phyloP scores from a whole-genome alignment of 1,140 invertebrate genomes.

The Musca vetustissima region DNA sequence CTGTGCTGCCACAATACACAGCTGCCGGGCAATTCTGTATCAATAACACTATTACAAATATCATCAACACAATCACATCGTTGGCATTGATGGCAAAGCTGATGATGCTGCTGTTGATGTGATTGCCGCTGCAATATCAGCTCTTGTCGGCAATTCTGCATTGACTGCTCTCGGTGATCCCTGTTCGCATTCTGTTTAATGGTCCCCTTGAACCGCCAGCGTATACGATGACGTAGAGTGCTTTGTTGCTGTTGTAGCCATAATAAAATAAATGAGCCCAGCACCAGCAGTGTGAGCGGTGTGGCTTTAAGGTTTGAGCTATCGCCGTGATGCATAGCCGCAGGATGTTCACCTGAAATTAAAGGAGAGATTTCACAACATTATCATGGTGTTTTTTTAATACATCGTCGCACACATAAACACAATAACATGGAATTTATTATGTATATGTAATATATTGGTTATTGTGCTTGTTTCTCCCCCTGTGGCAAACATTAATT shows the following conservation, averaged over 20 bases:
- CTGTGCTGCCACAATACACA: conserved; percentile 7
- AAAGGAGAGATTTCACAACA: too few relatives aligned
- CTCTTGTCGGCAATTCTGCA: background rate
- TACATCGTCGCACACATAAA: too few relatives aligned
- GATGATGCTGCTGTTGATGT: background rate
- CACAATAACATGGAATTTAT: too few relatives aligned
- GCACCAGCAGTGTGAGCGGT: conserved; percentile 14
- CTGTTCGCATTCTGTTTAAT: background rate
- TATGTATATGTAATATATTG: too few relatives aligned
- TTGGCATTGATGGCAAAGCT: too few relatives aligned
- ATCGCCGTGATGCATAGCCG: conserved; percentile 77
- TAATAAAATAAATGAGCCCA: conserved; percentile 18
- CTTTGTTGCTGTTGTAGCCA: conserved; percentile 21
- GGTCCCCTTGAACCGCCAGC: background rate
- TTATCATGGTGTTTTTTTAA: too few relatives aligned
- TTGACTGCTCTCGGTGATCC: background rate
- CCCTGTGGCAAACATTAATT: too few relatives aligned
- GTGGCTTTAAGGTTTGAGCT: conserved; percentile 44
- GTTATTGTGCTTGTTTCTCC: too few relatives aligned
- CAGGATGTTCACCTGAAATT: conserved; percentile 73
- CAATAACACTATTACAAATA: background rate
- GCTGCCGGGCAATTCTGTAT: conserved; percentile 1
- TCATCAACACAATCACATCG: background rate
- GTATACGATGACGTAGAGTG: conserved; percentile 17
- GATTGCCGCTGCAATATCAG: background rate